A percentile compares a stretch with the other conserved stretches of the same genome.
phyloP scores from a whole-genome alignment of 2,888 invertebrate species.

The Mactromeris polynyma region DNA sequence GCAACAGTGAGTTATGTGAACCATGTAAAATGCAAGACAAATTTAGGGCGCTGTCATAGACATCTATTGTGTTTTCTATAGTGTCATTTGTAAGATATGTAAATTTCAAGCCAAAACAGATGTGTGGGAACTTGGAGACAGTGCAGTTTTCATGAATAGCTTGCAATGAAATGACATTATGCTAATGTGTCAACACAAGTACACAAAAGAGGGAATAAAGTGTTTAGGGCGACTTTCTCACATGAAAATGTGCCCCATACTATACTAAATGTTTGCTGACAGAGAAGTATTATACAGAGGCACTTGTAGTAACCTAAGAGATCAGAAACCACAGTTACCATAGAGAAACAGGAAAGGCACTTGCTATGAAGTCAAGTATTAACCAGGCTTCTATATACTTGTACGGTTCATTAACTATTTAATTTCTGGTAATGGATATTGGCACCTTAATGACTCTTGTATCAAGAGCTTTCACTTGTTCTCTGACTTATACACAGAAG shows the following conservation, averaged over 20 bases:
- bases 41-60: not conserved
- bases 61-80: not conserved
- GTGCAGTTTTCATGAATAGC: not conserved
- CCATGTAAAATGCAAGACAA: not conserved
- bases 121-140: not conserved
- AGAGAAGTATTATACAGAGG: not conserved
- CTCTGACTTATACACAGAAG: not conserved
- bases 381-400: conserved; percentile 29
- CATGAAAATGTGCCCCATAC: conserved; percentile 1
- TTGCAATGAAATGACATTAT: not conserved
- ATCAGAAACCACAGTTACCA: not conserved
- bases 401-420: conserved; percentile 45
- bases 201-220: not conserved
- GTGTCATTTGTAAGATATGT: not conserved
- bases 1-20: too few species aligned
- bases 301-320: conserved; percentile 7
- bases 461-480: not conserved
- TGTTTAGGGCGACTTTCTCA: conserved; percentile 18
- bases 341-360: conserved; percentile 22
- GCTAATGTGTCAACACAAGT: not conserved
- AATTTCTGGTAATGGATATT: conserved; percentile 43
- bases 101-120: not conserved
- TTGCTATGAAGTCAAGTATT: conserved; percentile 31
- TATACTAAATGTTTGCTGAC: not conserved
- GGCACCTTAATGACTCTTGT: conserved; percentile 38